phyloP scores from a whole-genome alignment of 2,113 vertebrate species.

The Solea senegalensis region DNA sequence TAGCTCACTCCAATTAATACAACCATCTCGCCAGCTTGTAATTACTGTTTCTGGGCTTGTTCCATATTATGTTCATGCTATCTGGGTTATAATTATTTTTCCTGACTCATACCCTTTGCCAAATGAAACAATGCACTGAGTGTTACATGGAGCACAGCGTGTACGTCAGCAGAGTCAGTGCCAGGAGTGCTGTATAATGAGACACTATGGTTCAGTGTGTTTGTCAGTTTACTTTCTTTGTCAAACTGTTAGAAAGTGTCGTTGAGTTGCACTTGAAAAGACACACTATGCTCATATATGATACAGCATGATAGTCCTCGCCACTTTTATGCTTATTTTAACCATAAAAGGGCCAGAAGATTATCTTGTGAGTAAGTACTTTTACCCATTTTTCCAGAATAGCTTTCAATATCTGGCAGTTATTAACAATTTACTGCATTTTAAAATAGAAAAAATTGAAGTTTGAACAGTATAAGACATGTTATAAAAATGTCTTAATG shows the following conservation, averaged over 20 bases:
- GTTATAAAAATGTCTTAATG: too few species aligned
- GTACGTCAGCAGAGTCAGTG: not conserved
- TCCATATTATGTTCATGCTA: constrained; percentile 59
- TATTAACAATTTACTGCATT: too few species aligned
- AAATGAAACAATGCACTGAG: constrained; percentile 20
- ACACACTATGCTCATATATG: too few species aligned
- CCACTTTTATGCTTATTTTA: too few species aligned
- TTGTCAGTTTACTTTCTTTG: constrained; percentile 1
- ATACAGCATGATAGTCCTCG: too few species aligned
- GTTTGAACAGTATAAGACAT: too few species aligned
- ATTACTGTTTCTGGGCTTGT: constrained; percentile 67
- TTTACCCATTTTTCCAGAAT: too few species aligned
- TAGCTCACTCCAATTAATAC: constrained; percentile 60
- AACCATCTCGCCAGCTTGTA: constrained; percentile 56
- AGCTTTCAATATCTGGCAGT: too few species aligned
- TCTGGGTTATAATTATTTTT: constrained; percentile 58
- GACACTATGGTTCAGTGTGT: not conserved
- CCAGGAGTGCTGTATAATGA: constrained; percentile 37
- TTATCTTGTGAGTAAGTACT: too few species aligned
- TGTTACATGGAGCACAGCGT: constrained; percentile 34
- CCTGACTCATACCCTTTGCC: constrained; percentile 40
- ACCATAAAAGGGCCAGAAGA: too few species aligned
- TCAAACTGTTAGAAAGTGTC: not conserved
- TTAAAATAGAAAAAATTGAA: too few species aligned
- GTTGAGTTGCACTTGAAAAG: too few species aligned